phyloP scores from a whole-genome alignment of 2,113 vertebrate genomes.

The Bubo scandiacus region DNA sequence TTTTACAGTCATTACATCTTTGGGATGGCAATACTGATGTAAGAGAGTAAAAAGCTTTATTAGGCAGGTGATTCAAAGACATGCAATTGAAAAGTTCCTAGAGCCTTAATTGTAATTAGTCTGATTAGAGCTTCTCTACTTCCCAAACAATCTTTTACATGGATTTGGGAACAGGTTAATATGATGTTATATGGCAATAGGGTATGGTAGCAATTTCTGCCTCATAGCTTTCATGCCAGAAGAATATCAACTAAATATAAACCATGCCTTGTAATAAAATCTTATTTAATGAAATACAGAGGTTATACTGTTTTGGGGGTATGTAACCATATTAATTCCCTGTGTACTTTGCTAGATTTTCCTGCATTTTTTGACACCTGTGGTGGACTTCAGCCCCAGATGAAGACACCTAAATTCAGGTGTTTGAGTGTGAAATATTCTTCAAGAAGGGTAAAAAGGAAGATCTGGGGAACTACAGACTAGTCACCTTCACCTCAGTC shows the following conservation, averaged over 20 bases:
- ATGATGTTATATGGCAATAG: not conserved
- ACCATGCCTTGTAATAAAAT: not conserved
- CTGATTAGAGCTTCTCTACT: not conserved
- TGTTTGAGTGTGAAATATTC: not conserved
- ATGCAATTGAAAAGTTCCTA: not conserved
- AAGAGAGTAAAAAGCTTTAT: not conserved
- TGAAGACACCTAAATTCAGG: not conserved
- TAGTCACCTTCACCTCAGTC: not conserved
- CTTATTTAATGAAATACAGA: slow-evolving; percentile 10
- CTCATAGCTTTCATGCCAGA: not conserved
- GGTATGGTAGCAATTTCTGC: slow-evolving; percentile 9
- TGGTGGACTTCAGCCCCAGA: not conserved
- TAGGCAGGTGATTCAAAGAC: not conserved
- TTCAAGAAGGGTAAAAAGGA: not conserved
- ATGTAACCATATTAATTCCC: not conserved
- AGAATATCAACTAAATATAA: slow-evolving; percentile 8
- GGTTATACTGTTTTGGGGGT: not conserved
- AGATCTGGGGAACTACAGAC: not conserved
- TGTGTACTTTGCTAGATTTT: not conserved
- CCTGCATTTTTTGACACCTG: not conserved
- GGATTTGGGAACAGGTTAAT: not conserved
- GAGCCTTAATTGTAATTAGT: not conserved
- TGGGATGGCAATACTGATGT: not conserved
- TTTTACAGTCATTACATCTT: not conserved
- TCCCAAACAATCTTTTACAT: not conserved